Base-by-base conservation (phyloP, 2,113 vertebrate species). In the Tragelaphus buxtoni region DNA sequence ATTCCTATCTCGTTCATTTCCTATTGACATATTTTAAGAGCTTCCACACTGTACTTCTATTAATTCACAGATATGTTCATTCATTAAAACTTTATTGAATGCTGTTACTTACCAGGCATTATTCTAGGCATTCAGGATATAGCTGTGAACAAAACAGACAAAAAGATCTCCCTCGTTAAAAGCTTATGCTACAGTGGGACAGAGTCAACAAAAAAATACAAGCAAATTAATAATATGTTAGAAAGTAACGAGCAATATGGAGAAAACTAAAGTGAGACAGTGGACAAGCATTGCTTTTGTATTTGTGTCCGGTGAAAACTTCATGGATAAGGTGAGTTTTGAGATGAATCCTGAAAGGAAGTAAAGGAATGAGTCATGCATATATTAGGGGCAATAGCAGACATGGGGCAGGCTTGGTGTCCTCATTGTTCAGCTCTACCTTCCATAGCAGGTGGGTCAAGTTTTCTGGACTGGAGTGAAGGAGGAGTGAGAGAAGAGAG, bases 41-140 rank as follows among this genome's bases (percentile, higher is more conserved):
- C 7, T 88, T 93, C 11, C 39, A 56, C 65, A 8, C 10, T 42
- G 26, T 22, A 76, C 22, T 89, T 72, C 56, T 18, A 6, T 60
- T 61, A 39, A 82, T 88, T 87, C 17, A 32, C 3, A 24, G 7
- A 51, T 93, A 24, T 47, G 24, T 61, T 94, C 42, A 53, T 65
- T 85, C 69, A 55, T 16, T 28, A 91, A 96, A 91, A 61, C 42
- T 91, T 85, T 47, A 86, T 17, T 10, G 26, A 86, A 76, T 49
- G 28, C 30, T 49, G 5, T 76, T 30, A 18, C 49, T 10, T 77
- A 69, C 9, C 45, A 80, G 55, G 30, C 45, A 63, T 56, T 69
- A 17, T 56, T 74, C 53, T 65, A 94, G 56, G 56, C 20, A 58
- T 26, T 92, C 6, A 35, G 42, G 24, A 42, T 55, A 69, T 18